Percentiles rank a stretch among this genome's conserved stretches.
phyloP scores from a whole-genome alignment of 2,888 invertebrate species.

The Spilarctia lutea region DNA sequence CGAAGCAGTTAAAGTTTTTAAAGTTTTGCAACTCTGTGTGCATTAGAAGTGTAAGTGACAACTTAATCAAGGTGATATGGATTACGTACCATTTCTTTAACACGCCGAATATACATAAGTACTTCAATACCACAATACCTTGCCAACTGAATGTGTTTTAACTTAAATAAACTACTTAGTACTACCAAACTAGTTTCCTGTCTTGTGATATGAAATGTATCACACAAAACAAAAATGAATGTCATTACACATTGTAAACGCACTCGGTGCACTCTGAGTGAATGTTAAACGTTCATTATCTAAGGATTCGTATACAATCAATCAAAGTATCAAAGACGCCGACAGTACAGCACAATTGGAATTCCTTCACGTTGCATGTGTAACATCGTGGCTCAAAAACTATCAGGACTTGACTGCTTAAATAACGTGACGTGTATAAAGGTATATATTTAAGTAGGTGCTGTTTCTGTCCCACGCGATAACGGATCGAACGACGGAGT shows the following conservation, averaged over 20 bases:
- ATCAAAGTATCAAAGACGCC: constrained; percentile 4
- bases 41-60: no score
- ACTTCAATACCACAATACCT: no score
- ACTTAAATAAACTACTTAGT: no score
- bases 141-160: no score
- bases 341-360: constrained; percentile 12
- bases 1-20: no score
- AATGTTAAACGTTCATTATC: constrained; percentile 15
- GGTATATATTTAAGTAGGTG: background rate
- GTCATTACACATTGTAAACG: constrained; percentile 1
- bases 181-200: background rate
- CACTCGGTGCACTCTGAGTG: background rate
- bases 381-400: constrained; percentile 19
- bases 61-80: no score
- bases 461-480: background rate
- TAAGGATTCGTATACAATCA: constrained; percentile 5
- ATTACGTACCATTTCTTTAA: no score
- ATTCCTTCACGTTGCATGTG: constrained; percentile 18
- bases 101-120: no score
- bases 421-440: background rate
- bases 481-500: background rate
- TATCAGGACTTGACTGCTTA: constrained; percentile 3
- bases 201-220: background rate
- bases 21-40: no score
- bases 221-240: background rate